phyloP scores from a whole-genome alignment of 2,797 vertebrate genomes.

The Eurystomus glaucurus region DNA sequence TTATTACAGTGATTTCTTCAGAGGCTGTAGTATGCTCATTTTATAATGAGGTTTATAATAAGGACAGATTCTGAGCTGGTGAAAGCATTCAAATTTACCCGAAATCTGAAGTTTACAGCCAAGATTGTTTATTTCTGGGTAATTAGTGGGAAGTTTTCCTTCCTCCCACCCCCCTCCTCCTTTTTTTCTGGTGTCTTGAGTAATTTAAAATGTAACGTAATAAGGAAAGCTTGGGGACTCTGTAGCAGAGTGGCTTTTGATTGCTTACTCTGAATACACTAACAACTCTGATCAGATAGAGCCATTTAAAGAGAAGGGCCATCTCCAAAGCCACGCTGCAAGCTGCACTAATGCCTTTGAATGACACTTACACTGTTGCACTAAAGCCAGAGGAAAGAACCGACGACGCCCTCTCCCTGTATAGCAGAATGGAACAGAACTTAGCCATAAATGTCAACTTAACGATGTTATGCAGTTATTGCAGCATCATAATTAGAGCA shows the following conservation, averaged over 20 bases:
- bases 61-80: neutral
- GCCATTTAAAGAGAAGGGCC: neutral
- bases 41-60: neutral
- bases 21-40: slow-evolving; percentile 1
- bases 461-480: neutral
- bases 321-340: neutral
- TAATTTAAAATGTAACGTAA: slow-evolving; percentile 11
- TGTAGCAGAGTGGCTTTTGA: slow-evolving; percentile 3
- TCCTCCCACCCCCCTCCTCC: rapidly evolving
- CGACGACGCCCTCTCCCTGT: neutral
- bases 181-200: neutral
- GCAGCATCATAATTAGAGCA: neutral
- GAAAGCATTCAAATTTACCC: slow-evolving; percentile 19
- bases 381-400: neutral
- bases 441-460: neutral
- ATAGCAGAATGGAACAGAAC: neutral
- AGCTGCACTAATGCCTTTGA: neutral
- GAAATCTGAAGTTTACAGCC: slow-evolving; percentile 20
- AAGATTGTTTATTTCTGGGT: neutral
- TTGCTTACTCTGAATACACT: neutral
- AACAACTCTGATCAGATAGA: neutral
- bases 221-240: neutral
- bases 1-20: slow-evolving; percentile 68
- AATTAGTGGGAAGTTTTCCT: rapidly evolving
- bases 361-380: neutral